These are phyloP conservation scores for Dendropsophus ebraccatus DNA, from an alignment of 2,113 vertebrate species.

Conservation along the genomic window DNA sequence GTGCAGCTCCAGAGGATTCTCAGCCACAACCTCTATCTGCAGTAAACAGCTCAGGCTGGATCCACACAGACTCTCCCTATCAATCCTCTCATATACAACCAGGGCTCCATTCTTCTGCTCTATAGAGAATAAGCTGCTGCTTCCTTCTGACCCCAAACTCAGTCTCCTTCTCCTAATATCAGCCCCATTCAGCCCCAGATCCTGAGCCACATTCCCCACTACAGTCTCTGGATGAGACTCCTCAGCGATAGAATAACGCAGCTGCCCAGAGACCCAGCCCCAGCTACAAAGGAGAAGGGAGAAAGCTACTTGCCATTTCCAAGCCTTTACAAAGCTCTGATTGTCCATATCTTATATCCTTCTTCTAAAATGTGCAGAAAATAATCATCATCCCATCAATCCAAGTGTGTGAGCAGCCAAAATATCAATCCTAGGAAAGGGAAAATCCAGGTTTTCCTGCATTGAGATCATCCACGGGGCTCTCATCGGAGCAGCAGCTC, in stretches of 20 bases:
- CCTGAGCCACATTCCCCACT: slow-evolving; percentile 79
- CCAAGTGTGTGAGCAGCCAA: neutral
- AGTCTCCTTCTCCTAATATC: slow-evolving; percentile 62
- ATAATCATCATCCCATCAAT: slow-evolving; percentile 26
- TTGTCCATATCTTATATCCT: slow-evolving; percentile 51
- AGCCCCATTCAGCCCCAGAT: slow-evolving; percentile 76
- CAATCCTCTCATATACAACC: slow-evolving; percentile 51
- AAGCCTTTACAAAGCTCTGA: slow-evolving; percentile 15
- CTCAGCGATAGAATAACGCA: slow-evolving; percentile 77
- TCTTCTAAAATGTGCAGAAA: slow-evolving; percentile 33
- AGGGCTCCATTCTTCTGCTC: slow-evolving; percentile 63
- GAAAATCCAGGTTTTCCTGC: slow-evolving; percentile 60
- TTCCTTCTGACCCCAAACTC: slow-evolving; percentile 62
- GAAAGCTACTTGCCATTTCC: slow-evolving; percentile 27
- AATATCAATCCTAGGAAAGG: neutral
- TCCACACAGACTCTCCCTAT: slow-evolving; percentile 42
- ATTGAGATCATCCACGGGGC: slow-evolving; percentile 76
- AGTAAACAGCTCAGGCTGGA: slow-evolving; percentile 13
- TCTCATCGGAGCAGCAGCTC: slow-evolving; percentile 74
- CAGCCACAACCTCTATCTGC: neutral
- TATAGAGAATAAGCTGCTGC: slow-evolving; percentile 57
- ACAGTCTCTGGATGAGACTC: slow-evolving; percentile 78
- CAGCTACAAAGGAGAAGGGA: slow-evolving; percentile 62
- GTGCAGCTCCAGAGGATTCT: slow-evolving; percentile 27
- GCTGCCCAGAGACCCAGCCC: slow-evolving; percentile 78